Evolutionary conservation across 1,140 invertebrate species (phyloP).

Genomic region (Drosophila tani): DNA sequence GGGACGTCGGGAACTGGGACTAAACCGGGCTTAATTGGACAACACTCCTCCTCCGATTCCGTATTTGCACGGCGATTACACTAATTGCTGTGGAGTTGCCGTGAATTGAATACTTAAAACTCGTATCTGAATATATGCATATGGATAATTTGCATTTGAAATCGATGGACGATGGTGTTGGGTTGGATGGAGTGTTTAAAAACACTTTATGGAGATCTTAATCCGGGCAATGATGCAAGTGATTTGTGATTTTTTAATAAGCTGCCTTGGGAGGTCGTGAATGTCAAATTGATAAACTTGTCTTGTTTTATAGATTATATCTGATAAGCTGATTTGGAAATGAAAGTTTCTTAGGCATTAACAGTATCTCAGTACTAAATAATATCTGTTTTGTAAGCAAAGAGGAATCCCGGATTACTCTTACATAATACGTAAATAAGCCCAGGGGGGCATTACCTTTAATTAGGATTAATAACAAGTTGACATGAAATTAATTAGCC

Average conservation of each 20-base stretch:
- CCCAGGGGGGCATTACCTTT: background rate
- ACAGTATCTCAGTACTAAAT: too few relatives aligned
- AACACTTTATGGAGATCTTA: slow-evolving; percentile 28
- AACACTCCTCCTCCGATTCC: slow-evolving; percentile 44
- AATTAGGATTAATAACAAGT: background rate
- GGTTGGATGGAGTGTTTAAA: slow-evolving; percentile 29
- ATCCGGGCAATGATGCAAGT: slow-evolving; percentile 12
- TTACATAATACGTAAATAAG: too few relatives aligned
- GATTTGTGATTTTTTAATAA: background rate
- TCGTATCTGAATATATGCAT: slow-evolving; percentile 36
- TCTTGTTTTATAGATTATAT: background rate
- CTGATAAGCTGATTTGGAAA: background rate
- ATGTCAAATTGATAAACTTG: background rate
- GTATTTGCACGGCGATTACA: slow-evolving; percentile 49
- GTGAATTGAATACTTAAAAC: slow-evolving; percentile 33
- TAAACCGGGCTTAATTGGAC: slow-evolving; percentile 54
- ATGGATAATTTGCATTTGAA: slow-evolving; percentile 39
- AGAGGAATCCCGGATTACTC: too few relatives aligned
- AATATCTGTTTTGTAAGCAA: too few relatives aligned
- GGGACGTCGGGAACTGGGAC: slow-evolving; percentile 26
- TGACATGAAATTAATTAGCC: background rate
- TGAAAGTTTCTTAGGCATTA: background rate
- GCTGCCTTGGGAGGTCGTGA: background rate
- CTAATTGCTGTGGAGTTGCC: slow-evolving; percentile 48
- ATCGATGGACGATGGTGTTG: slow-evolving; percentile 24